Conservation (phyloP, 2,888 invertebrate genomes). For the Cryptophagus acutangulus region DNA sequence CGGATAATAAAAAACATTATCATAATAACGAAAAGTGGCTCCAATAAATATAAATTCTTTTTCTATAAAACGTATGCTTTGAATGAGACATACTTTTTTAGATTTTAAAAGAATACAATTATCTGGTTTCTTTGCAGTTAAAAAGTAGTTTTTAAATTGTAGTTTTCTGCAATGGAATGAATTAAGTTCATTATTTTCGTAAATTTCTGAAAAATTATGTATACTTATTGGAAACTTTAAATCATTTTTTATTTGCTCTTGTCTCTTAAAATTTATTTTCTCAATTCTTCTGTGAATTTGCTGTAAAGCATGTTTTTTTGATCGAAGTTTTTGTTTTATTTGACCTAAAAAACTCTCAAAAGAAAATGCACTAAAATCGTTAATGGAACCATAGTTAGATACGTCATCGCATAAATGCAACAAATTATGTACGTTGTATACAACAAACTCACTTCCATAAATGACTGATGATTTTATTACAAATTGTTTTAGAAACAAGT, state of each 20-base stretch:
- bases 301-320: background rate
- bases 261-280: background rate
- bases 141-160: background rate
- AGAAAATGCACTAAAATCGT: background rate
- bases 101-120: background rate
- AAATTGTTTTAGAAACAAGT: conserved; percentile 4
- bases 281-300: background rate
- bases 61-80: background rate
- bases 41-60: background rate
- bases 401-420: background rate
- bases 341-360: background rate
- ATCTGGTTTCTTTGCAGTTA: background rate
- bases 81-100: background rate
- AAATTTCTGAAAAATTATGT: background rate
- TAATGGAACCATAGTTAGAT: background rate
- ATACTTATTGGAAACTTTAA: background rate
- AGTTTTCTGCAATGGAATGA: background rate
- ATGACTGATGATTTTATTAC: conserved; percentile 8
- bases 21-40: background rate
- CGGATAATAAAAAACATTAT: background rate
- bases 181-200: background rate
- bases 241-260: no score
- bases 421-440: background rate
- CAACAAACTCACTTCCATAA: conserved; percentile 6
- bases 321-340: background rate